phyloP scores from a whole-genome alignment of 2,113 vertebrate species.

The Heterocephalus glaber region DNA sequence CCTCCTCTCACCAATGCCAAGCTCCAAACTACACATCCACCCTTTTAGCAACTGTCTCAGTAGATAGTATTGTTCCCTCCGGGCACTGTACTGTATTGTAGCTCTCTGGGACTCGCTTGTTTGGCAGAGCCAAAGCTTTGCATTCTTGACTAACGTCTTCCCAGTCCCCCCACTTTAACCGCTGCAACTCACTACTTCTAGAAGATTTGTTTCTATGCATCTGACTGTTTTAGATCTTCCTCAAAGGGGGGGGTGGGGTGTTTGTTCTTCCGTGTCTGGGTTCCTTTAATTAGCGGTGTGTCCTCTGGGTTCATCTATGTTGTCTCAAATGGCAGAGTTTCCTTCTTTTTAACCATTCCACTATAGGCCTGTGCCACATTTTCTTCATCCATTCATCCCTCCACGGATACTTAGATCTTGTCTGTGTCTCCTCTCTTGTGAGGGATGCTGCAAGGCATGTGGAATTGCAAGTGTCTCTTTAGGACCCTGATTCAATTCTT shows the following conservation, averaged over 20 bases:
- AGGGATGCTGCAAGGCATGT: accelerated
- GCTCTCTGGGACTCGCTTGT: neutral
- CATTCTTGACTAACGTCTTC: neutral
- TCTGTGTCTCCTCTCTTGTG: neutral
- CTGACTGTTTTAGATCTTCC: neutral
- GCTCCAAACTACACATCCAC: neutral
- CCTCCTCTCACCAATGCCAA: neutral
- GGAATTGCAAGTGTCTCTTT: neutral
- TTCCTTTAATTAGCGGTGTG: neutral
- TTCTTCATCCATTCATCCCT: neutral
- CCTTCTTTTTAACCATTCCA: neutral
- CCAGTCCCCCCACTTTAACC: neutral
- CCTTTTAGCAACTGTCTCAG: neutral
- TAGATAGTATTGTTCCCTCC: neutral
- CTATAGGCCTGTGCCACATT: neutral
- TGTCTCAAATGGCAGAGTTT: neutral
- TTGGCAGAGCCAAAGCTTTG: neutral
- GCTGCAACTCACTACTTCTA: neutral
- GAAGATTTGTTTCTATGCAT: neutral
- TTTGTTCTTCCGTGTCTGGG: neutral
- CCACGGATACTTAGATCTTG: accelerated
- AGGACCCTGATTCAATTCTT: neutral
- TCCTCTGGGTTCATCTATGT: neutral
- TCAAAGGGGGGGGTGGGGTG: neutral
- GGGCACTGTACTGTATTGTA: neutral